Percentiles rank a stretch among this genome's conserved stretches.
These are phyloP conservation scores for Drosophila tripunctata DNA, from an alignment of 2,888 invertebrate genomes.

Conservation along the genomic window DNA sequence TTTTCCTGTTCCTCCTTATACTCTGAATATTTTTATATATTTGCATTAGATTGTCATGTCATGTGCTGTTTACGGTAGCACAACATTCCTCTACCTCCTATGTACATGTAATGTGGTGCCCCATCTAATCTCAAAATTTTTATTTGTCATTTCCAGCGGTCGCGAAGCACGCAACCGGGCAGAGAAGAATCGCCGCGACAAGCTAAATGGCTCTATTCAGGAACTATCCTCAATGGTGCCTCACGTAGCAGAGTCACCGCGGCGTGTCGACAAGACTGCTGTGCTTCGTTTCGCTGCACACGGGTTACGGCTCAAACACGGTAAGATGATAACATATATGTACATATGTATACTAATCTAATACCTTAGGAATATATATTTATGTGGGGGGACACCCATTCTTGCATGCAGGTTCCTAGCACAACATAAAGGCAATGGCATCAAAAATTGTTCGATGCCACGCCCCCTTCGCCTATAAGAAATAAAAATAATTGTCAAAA, in stretches of 20 bases:
- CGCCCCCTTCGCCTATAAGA: too few species aligned
- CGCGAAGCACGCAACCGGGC: conserved; percentile 94
- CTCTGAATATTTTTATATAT: neutral
- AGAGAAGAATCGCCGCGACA: conserved; percentile 95
- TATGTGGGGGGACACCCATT: too few species aligned
- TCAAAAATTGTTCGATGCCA: too few species aligned
- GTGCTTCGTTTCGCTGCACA: conserved; percentile 94
- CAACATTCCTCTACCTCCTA: too few species aligned
- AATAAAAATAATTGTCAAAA: too few species aligned
- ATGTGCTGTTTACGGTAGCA: conserved; percentile 16
- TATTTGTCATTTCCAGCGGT: conserved; percentile 85
- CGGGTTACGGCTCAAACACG: conserved; percentile 91
- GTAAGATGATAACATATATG: conserved; percentile 61
- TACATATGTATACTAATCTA: neutral
- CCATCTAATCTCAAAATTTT: conserved; percentile 41
- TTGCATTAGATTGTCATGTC: conserved; percentile 23
- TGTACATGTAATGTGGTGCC: too few species aligned
- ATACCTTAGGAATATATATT: too few species aligned
- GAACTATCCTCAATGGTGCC: conserved; percentile 93
- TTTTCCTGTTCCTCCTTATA: neutral
- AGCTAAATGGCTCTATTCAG: conserved; percentile 93
- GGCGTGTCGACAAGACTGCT: conserved; percentile 95
- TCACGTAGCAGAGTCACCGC: conserved; percentile 92
- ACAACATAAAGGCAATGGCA: too few species aligned
- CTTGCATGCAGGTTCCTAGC: too few species aligned